Evolutionary conservation across 2,888 invertebrate species (phyloP).

Genomic region (Ophioninae sp.): DNA sequence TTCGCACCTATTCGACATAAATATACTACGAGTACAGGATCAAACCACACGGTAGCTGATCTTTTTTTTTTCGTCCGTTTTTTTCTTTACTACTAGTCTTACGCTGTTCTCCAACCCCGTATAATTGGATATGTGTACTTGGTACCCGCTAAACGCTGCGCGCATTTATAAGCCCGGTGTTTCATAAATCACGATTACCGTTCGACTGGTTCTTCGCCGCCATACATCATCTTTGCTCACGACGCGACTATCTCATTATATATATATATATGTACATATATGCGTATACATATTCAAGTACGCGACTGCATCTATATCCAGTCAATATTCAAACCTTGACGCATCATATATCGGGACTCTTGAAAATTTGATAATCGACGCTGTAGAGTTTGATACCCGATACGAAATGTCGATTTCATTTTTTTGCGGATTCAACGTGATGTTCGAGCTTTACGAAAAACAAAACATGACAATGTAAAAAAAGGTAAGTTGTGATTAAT

Average conservation of each 20-base stretch:
- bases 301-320: neutral
- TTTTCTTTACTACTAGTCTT: constrained; percentile 23
- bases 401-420: too few relatives aligned
- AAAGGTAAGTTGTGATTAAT: too few relatives aligned
- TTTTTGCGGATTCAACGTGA: too few relatives aligned
- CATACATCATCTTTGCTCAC: constrained; percentile 17
- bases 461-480: too few relatives aligned
- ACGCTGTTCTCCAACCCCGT: constrained; percentile 14
- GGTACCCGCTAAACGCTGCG: constrained; percentile 41
- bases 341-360: constrained; percentile 8
- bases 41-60: neutral
- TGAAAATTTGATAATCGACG: neutral
- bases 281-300: too few relatives aligned
- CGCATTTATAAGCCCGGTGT: constrained; percentile 56
- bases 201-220: constrained; percentile 32
- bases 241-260: neutral
- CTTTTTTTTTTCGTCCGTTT: constrained; percentile 23
- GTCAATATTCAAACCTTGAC: neutral
- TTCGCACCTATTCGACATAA: neutral
- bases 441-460: too few relatives aligned
- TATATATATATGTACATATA: too few relatives aligned
- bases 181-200: constrained; percentile 60
- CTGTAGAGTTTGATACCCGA: too few relatives aligned
- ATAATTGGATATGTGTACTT: constrained; percentile 6
- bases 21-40: neutral